These are phyloP conservation scores for Hepsetus odoe DNA, from an alignment of 2,113 vertebrate genomes.

Conservation along the genomic window DNA sequence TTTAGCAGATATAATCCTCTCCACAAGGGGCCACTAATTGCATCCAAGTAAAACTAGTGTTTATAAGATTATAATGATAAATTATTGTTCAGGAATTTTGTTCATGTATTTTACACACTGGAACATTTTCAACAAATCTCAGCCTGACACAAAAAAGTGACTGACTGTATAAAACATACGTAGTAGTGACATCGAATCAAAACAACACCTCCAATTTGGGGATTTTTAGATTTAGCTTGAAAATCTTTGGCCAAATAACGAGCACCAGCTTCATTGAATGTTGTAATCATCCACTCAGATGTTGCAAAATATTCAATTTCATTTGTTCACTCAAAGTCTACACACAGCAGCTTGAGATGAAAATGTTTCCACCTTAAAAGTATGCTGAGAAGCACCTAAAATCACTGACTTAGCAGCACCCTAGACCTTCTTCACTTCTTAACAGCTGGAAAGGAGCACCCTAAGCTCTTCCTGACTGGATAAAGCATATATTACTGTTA, in stretches of 20 bases:
- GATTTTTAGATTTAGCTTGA: neutral
- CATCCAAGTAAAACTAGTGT: too few species aligned
- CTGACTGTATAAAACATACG: too few species aligned
- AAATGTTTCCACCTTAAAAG: neutral
- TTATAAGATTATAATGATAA: too few species aligned
- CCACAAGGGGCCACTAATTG: too few species aligned
- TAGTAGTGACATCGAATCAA: too few species aligned
- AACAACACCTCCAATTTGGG: too few species aligned
- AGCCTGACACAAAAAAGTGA: too few species aligned
- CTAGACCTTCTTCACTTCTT: neutral
- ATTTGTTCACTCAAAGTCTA: neutral
- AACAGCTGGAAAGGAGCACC: neutral
- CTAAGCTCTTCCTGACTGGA: neutral
- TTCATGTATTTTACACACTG: too few species aligned
- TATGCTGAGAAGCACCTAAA: neutral
- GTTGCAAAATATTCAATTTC: neutral
- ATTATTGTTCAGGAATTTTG: too few species aligned
- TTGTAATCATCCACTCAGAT: neutral
- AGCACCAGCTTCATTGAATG: too few species aligned
- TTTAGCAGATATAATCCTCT: too few species aligned
- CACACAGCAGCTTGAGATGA: neutral
- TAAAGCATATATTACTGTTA: neutral
- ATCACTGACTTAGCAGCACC: slow-evolving; percentile 16
- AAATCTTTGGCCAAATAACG: neutral
- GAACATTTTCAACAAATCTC: too few species aligned